phyloP scores from a whole-genome alignment of 2,888 invertebrate species.

The Merodon equestris region DNA sequence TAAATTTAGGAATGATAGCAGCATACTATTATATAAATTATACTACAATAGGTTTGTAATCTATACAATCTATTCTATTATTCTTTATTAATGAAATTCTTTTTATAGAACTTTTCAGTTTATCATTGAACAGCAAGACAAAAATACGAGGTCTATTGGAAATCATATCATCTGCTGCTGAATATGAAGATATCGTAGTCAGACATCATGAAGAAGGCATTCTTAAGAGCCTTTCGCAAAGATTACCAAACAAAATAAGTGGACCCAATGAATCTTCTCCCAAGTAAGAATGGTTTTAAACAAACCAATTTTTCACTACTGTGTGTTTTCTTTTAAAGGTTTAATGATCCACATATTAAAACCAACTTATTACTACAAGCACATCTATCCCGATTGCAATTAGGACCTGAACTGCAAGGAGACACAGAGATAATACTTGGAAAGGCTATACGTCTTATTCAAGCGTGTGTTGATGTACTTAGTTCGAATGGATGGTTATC shows the following conservation, averaged over 20 bases:
- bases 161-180: constrained; percentile 98
- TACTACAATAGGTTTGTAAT: constrained; percentile 91
- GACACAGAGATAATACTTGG: constrained; percentile 95
- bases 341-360: constrained; percentile 98
- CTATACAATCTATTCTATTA: background rate
- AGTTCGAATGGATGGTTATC: constrained; percentile 98
- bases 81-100: constrained; percentile 39
- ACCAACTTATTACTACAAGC: constrained; percentile 97
- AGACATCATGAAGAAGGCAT: constrained; percentile 96
- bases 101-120: constrained; percentile 94
- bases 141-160: constrained; percentile 98
- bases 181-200: constrained; percentile 96
- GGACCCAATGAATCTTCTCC: constrained; percentile 82
- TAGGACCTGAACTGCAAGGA: constrained; percentile 97
- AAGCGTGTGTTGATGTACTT: constrained; percentile 97
- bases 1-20: constrained; percentile 99
- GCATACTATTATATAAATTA: constrained; percentile 99
- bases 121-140: constrained; percentile 97
- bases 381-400: constrained; percentile 94
- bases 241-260: constrained; percentile 83
- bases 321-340: constrained; percentile 80
- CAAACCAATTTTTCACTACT: background rate
- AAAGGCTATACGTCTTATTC: constrained; percentile 90
- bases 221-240: constrained; percentile 81
- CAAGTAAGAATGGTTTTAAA: constrained; percentile 81